phyloP scores from a whole-genome alignment of 1,140 invertebrate genomes.

The Tetramorium parvispinum region DNA sequence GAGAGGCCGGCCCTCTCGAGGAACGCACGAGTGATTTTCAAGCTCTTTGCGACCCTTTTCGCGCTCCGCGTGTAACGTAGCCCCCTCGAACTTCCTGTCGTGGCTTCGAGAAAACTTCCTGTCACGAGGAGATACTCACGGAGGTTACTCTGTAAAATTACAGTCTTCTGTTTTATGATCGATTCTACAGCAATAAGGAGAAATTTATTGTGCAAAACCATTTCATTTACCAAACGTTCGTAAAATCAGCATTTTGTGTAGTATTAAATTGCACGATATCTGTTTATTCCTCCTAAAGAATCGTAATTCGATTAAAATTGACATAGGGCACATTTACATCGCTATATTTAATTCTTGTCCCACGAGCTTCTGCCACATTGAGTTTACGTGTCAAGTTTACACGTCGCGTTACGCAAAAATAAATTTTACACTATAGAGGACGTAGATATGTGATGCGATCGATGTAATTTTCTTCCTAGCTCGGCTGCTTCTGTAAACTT shows the following conservation, averaged over 20 bases:
- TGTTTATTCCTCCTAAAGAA: not conserved
- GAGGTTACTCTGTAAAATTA: not conserved
- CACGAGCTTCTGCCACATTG: not conserved
- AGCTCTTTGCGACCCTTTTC: slow-evolving; percentile 69
- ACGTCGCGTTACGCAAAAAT: slow-evolving; percentile 29
- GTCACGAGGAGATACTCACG: not conserved
- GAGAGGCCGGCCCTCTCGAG: slow-evolving; percentile 76
- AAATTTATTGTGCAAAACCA: not conserved
- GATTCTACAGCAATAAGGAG: not conserved
- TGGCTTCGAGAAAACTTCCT: not conserved
- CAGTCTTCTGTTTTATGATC: not conserved
- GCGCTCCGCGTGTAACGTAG: slow-evolving; percentile 22
- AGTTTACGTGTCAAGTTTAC: slow-evolving; percentile 13
- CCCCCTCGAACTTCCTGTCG: not conserved
- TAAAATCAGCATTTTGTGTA: not conserved
- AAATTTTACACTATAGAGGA: slow-evolving; percentile 42
- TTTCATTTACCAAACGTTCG: not conserved
- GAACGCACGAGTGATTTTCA: slow-evolving; percentile 78
- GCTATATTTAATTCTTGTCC: slow-evolving; percentile 31
- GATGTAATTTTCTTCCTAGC: slow-evolving; percentile 54
- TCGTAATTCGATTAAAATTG: not conserved
- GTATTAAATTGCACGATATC: not conserved
- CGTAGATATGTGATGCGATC: slow-evolving; percentile 34
- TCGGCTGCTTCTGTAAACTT: slow-evolving; percentile 58
- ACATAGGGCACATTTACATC: not conserved